Base-by-base conservation (phyloP, 2,113 vertebrate genomes). In the Cephalopterus ornatus region DNA sequence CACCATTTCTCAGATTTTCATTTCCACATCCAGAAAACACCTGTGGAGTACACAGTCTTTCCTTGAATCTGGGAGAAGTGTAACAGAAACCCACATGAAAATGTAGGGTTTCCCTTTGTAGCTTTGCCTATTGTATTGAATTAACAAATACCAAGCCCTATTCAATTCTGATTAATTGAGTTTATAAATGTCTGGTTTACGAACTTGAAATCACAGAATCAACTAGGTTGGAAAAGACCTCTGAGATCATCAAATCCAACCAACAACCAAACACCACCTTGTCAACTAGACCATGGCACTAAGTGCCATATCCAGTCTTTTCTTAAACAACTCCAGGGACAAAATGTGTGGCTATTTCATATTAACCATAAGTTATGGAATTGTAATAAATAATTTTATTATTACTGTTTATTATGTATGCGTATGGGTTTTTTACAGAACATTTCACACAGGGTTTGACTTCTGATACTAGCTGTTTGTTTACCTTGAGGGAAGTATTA, bases 81-180 rank as follows among this genome's bases (percentile, higher is more conserved):
- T 22, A 55, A 71, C 5, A 82, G n/a, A 85, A 81, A 75, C 2
- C 3, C 11, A 61, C 6, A 27, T 5, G 17, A 62, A 93, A 72
- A 3, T 1, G 7, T 11, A 35, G 2, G n/a, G 18, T 35, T 93
- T 76, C 1, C 0, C 7, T 52, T 72, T 33, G 6, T 50, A 70
- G 14, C 8, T 73, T 73, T 68, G 14, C 32, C 17, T 67, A 17
- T 50, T 62, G 5, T 11, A 44, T 27, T 56, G 18, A 67, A n/a
- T 47, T 66, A 66, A 27, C 14, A 70, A 82, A 14, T 5, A 37
- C 5, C 5, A 62, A 61, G 1, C 70, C 20, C 3, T 74, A 28
- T 50, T 44, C 49, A 2, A 56, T 77, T 73, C 11, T 17, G 58
- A 28, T 61, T 50, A 49, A 70, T 52, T 68, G 12, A 33, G 4